A percentile compares a stretch with the other conserved stretches of the same genome.
Evolutionary conservation across 2,888 invertebrate species (phyloP).

Genomic region (Neocrepidodera transversa): DNA sequence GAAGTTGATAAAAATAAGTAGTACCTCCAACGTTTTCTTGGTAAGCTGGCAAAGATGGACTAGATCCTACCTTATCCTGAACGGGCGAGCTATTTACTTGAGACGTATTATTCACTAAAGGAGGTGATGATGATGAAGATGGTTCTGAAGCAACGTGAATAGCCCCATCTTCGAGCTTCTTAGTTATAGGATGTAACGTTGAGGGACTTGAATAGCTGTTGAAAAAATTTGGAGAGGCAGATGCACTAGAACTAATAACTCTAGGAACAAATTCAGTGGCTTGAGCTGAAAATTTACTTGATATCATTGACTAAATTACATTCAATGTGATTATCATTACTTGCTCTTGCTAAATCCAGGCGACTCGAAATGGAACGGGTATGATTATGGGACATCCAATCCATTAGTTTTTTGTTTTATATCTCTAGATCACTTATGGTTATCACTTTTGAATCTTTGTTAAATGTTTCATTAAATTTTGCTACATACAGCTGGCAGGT

Average conservation of each 20-base stretch:
- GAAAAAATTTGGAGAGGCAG: conserved; percentile 58
- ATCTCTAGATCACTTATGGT: conserved; percentile 31
- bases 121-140: conserved; percentile 50
- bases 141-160: conserved; percentile 40
- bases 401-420: conserved; percentile 41
- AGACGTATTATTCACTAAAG: conserved; percentile 48
- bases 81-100: conserved; percentile 53
- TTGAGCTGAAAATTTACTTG: conserved; percentile 41
- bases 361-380: conserved; percentile 47
- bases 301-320: conserved; percentile 25
- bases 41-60: conserved; percentile 53
- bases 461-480: conserved; percentile 20
- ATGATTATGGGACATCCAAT: conserved; percentile 48
- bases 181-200: conserved; percentile 45
- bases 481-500: conserved; percentile 33
- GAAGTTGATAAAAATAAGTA: conserved; percentile 83
- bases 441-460: conserved; percentile 32
- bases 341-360: conserved; percentile 46
- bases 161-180: conserved; percentile 46
- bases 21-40: conserved; percentile 94
- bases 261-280: conserved; percentile 48
- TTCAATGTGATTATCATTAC: conserved; percentile 33
- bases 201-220: conserved; percentile 41
- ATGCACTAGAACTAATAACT: conserved; percentile 42
- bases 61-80: conserved; percentile 52